phyloP scores from a whole-genome alignment of 2,113 vertebrate species.

The Oreotrochilus melanogaster region DNA sequence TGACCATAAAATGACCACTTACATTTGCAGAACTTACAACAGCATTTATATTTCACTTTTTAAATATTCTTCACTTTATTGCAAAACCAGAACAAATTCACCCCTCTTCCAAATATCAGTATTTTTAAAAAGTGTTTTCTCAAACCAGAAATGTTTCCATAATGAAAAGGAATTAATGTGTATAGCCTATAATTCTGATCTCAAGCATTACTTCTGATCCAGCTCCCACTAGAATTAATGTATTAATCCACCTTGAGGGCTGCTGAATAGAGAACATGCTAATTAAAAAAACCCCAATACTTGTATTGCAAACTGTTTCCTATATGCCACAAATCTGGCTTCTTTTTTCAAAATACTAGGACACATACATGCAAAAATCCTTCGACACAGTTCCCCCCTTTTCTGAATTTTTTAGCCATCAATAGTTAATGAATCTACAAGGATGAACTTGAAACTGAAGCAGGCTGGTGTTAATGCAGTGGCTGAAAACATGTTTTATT shows the following conservation, averaged over 20 bases:
- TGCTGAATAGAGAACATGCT: neutral
- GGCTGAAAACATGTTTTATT: slow-evolving; percentile 21
- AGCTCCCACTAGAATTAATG: neutral
- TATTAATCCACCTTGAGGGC: neutral
- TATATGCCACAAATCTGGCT: neutral
- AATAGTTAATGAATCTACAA: neutral
- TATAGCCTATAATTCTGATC: neutral
- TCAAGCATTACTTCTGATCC: neutral
- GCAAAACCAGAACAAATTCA: slow-evolving; percentile 57
- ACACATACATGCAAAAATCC: slow-evolving; percentile 33
- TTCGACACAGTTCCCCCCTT: slow-evolving; percentile 1
- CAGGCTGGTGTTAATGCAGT: neutral
- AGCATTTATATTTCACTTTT: slow-evolving; percentile 61
- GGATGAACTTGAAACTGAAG: slow-evolving; percentile 9
- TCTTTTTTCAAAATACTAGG: slow-evolving; percentile 15
- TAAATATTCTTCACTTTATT: slow-evolving; percentile 25
- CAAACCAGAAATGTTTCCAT: slow-evolving; percentile 7
- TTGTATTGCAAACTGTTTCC: neutral
- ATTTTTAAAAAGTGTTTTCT: neutral
- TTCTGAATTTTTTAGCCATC: neutral
- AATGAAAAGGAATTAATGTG: neutral
- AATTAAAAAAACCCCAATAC: neutral
- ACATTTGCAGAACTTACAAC: slow-evolving; percentile 52
- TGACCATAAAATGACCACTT: slow-evolving; percentile 65
- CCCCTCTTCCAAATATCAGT: slow-evolving; percentile 28